Conservation (phyloP, 2,888 invertebrate genomes). For the Chalcosyrphus nemorum region DNA sequence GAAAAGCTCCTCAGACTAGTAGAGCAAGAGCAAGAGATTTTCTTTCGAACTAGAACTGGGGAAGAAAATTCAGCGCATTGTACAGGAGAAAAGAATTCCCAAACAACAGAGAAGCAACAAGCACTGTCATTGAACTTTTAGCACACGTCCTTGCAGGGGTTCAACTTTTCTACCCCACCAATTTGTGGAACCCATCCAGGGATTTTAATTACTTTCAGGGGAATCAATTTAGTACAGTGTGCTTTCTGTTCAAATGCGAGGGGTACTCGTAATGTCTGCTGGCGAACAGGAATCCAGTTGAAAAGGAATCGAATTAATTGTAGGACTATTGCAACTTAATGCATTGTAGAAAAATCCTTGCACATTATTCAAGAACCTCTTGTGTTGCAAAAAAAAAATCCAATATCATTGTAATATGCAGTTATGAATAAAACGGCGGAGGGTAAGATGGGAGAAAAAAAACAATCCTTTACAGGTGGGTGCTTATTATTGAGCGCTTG, state of each 20-base stretch:
- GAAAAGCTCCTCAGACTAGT: not conserved
- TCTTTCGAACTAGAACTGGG: slow-evolving; percentile 2
- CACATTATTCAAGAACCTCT: not conserved
- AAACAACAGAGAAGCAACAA: not conserved
- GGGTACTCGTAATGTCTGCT: not conserved
- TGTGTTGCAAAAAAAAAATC: too few species aligned
- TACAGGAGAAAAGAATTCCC: not conserved
- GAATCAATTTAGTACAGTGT: not conserved
- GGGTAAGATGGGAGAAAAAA: not conserved
- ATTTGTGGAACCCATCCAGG: slow-evolving; percentile 38
- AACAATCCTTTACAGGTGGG: not conserved
- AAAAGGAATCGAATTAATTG: not conserved
- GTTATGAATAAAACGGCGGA: not conserved
- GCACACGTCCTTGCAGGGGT: not conserved
- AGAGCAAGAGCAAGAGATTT: not conserved
- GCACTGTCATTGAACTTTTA: not conserved
- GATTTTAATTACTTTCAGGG: not conserved
- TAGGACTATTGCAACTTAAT: not conserved
- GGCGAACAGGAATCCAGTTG: not conserved
- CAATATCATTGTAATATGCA: not conserved
- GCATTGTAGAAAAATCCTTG: not conserved
- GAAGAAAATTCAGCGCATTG: not conserved
- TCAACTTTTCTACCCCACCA: not conserved
- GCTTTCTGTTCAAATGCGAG: not conserved
- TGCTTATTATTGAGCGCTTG: not conserved